A percentile compares a stretch with the other conserved stretches of the same genome.
Conservation (phyloP, 2,113 vertebrate genomes). For the Passer montanus region DNA sequence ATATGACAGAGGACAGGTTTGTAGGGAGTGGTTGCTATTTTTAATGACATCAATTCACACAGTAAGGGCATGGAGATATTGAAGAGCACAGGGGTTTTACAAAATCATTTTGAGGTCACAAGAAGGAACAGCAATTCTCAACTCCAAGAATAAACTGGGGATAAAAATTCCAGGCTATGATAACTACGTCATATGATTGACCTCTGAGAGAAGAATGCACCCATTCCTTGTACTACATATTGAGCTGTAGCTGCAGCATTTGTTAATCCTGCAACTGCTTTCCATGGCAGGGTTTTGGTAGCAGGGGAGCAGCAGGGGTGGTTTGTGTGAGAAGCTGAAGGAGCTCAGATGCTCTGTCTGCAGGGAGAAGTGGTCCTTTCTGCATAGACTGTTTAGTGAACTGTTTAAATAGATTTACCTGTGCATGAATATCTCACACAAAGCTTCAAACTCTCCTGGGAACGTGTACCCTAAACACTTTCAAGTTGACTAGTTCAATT, state of each 20-base stretch:
- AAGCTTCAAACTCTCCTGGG: neutral
- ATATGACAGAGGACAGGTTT: neutral
- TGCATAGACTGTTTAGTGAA: neutral
- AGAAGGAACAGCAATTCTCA: neutral
- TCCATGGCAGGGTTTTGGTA: neutral
- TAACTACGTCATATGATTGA: neutral
- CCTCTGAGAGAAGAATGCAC: neutral
- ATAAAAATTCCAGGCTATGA: neutral
- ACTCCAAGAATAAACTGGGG: neutral
- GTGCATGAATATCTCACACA: neutral
- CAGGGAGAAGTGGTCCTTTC: neutral
- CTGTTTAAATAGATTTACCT: neutral
- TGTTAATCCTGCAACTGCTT: neutral
- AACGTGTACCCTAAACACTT: neutral
- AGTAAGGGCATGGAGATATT: neutral
- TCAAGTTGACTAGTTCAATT: neutral
- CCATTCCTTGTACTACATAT: neutral
- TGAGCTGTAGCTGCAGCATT: neutral
- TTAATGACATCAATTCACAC: neutral
- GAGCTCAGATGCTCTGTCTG: rapidly evolving
- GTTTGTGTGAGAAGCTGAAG: neutral
- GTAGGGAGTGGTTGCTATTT: neutral
- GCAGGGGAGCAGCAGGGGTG: too few species aligned
- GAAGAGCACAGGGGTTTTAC: neutral
- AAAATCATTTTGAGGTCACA: neutral